Evolutionary conservation across 2,113 vertebrate genomes (phyloP), one percentile per base, ranked within the genome.

Genomic region (Vanacampus margaritifer): DNA sequence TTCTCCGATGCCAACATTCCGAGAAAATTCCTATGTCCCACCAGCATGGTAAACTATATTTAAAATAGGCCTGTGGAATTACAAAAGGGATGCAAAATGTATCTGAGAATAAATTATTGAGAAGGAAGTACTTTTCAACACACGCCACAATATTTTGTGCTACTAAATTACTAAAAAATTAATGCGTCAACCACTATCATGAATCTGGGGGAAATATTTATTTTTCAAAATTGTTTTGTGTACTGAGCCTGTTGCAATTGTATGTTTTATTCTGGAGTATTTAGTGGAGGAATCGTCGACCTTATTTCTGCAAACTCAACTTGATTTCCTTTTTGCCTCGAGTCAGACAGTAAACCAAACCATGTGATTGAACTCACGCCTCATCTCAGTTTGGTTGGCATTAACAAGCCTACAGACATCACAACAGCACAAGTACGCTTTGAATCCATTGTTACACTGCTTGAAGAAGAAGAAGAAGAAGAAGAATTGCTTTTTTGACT

Each of bases 251-350:
- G 1, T 14, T 43, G 9, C 39, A 35, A 36, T 23, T 10, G 4
- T 16, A 6, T 21, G 5, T 75, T 43, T 79, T 75, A 75, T 68
- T 75, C 39, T 68, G 68, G 54, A 74, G 24, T 32, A 32, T 2
- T 32, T 8, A 56, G 19, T 13, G 6, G 11, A 28, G 3, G 11
- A 6, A 50, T 7, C 0, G 2, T 7, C 12, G 2, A 21, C 48
- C 12, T 69, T 37, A 39, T 48, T 24, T 24, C 37, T 14, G 23
- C 23, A 24, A 43, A 8, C n/a, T 24, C 7, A 17, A 17, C 57
- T 2, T 24, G 12, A 43, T 43, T 41, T 43, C 23, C 6, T 62
- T 14, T 41, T n/a, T 23, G 39, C 39, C 60, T 26, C 23, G 23
- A 26, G 60, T 24, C 23, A 43, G 60, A 23, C 19, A n/a, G 10